Evolutionary conservation across 2,113 vertebrate genomes (phyloP).

Genomic region (Castor canadensis): DNA sequence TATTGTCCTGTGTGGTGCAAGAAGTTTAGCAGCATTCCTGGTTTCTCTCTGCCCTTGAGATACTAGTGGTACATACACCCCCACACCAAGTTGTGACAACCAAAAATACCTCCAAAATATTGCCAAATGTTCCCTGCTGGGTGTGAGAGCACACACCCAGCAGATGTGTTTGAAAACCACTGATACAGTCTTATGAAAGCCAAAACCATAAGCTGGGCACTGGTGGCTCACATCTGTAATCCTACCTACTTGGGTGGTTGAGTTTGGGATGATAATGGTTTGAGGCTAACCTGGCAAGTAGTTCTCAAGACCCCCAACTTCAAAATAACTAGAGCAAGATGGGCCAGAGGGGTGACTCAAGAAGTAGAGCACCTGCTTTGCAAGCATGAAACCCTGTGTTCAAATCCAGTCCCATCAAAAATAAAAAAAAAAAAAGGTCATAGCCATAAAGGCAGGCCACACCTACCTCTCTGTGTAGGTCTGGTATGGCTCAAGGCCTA

Average conservation of each 20-base stretch:
- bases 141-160: background rate
- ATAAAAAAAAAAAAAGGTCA: no score
- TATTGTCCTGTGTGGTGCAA: background rate
- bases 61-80: background rate
- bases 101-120: background rate
- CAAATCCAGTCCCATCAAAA: no score
- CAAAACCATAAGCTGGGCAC: background rate
- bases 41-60: background rate
- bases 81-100: background rate
- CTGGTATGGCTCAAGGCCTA: background rate
- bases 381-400: no score
- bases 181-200: background rate
- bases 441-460: background rate
- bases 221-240: no score
- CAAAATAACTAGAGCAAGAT: no score
- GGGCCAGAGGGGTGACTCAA: no score
- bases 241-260: no score
- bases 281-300: no score
- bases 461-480: background rate
- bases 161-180: background rate
- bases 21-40: background rate
- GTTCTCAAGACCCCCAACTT: no score
- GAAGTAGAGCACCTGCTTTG: no score
- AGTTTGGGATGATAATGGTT: no score
- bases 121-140: background rate